Percentiles rank a stretch among this genome's conserved stretches.
Evolutionary conservation across 2,797 vertebrate species (phyloP).

Genomic region (Pampus argenteus): DNA sequence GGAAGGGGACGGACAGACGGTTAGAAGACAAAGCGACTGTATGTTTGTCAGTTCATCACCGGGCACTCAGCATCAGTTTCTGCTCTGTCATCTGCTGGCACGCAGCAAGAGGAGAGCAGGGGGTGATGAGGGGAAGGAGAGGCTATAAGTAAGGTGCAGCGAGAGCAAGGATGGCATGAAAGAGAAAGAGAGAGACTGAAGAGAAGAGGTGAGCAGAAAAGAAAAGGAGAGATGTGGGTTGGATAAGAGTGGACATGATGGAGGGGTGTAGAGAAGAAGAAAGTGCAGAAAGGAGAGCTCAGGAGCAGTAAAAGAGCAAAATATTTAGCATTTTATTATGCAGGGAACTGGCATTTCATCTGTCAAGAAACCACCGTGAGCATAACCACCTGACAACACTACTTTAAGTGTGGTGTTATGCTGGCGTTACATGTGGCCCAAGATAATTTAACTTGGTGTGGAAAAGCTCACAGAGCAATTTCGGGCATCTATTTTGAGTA

Average conservation of each 20-base stretch:
- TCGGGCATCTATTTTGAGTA: constrained; percentile 29
- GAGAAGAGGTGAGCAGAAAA: constrained; percentile 1
- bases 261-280: not conserved
- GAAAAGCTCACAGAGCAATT: constrained; percentile 17
- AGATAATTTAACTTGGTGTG: constrained; percentile 21
- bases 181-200: not conserved
- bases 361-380: constrained; percentile 10
- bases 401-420: not conserved
- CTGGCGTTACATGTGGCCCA: constrained; percentile 11
- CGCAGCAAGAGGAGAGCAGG: constrained; percentile 18
- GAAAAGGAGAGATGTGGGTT: not conserved
- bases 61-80: constrained; percentile 65
- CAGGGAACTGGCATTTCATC: not conserved
- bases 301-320: not conserved
- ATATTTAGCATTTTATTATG: too few species aligned
- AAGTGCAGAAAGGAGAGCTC: not conserved
- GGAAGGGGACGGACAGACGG: constrained; percentile 1
- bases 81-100: constrained; percentile 59
- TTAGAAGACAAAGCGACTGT: constrained; percentile 22
- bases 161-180: constrained; percentile 3
- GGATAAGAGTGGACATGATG: not conserved
- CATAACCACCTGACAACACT: not conserved
- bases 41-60: constrained; percentile 62
- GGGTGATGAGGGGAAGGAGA: constrained; percentile 18
- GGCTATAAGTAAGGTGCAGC: constrained; percentile 8